Conservation (phyloP, 2,113 vertebrate genomes). For the Bubalus kerabau region DNA sequence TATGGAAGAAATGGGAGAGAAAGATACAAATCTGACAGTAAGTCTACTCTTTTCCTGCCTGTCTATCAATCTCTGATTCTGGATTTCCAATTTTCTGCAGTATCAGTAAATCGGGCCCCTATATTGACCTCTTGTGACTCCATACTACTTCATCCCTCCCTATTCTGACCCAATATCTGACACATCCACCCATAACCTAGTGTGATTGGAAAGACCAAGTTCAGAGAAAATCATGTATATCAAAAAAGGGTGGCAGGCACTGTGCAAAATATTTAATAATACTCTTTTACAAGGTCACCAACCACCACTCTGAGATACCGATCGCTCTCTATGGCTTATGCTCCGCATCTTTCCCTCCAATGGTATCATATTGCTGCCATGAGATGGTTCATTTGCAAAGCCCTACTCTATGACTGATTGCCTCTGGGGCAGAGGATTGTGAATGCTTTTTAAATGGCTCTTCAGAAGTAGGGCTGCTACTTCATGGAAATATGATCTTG, state of each 20-base stretch:
- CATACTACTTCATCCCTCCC: not conserved
- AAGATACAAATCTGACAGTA: not conserved
- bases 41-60: not conserved
- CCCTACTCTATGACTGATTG: not conserved
- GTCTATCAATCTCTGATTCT: not conserved
- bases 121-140: not conserved
- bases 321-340: not conserved
- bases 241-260: not conserved
- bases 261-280: not conserved
- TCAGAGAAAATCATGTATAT: not conserved
- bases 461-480: not conserved
- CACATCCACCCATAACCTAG: not conserved
- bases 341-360: not conserved
- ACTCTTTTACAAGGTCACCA: not conserved
- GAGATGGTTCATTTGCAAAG: not conserved
- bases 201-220: not conserved
- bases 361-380: not conserved
- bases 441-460: not conserved
- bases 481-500: not conserved
- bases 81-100: not conserved
- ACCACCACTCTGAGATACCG: not conserved
- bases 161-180: not conserved
- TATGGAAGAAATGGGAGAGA: not conserved
- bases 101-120: not conserved
- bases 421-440: not conserved